Evolutionary conservation across 2,797 vertebrate species (phyloP), one percentile per base, ranked within the genome.

Genomic region (Enteromius treurensis): DNA sequence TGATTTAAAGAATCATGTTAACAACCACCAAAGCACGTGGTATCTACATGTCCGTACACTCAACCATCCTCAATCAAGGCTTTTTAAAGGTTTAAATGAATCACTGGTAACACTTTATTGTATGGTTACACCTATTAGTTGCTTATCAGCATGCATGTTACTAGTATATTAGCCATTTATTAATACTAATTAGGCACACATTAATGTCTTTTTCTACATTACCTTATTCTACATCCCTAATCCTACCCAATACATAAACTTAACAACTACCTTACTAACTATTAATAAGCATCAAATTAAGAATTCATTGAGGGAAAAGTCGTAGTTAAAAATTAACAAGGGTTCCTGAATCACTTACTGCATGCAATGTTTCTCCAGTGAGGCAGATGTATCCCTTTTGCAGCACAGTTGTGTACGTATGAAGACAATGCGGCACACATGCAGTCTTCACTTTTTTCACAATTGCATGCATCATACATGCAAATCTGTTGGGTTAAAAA

Each of bases 371-470:
- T 62, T 62, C 60, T 62, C 60, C 95, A 95, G 83, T 83, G 87
- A 0, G 0, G 65, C 23, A 95, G 82, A 15, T 73, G 55, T 80
- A 94, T 74, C 23, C 93, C 93, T 55, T 84, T 89, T 0, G 83
- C 90, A 42, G 93, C 84, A 77, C 95, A 95, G 21, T 91, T 91
- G 0, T 91, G 87, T 14, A 91, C 91, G 1, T 95, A 95, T 0
- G 94, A 88, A 53, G 94, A 95, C 60, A 95, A 84, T 0, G 90
- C 91, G 0, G 94, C 40, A 42, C 40, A 42, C 40, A 42, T 42
- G 40, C 40, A 42, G 40, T 42, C 40, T 8, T 42, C 8, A 42
- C 40, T 42, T 14, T 90, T 93, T 26, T 62, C 13, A 62, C 60
- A 62, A 62, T 29, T 62, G 15, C 60, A 62, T 2, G 26, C 26